Evolutionary conservation across 2,113 vertebrate species (phyloP), one percentile per base, ranked within the genome.

Genomic region (Nymphicus hollandicus): DNA sequence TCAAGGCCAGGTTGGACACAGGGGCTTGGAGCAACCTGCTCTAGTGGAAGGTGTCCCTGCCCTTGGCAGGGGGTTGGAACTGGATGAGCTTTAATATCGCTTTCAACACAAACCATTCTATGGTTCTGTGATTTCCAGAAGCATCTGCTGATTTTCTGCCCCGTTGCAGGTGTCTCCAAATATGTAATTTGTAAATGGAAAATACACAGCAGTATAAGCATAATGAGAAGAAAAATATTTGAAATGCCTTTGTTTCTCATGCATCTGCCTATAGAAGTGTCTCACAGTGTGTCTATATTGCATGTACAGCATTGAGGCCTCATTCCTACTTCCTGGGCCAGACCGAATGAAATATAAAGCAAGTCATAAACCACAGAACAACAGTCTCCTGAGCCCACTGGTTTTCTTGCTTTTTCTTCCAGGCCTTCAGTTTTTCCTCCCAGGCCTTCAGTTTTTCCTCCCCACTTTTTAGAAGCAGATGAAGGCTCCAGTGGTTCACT

Each of bases 221-320:
- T 18, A 44, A 73, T 23, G 41, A 76, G 68, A 72, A 69, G 39
- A 37, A 58, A 77, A 43, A 19, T 1, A 31, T 31, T 44, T 41
- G 13, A 77, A 92, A 84, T 11, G 8, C 10, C 17, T 81, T 28
- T 43, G 28, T 50, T 61, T 52, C 49, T 86, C 31, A 0, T 31
- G 11, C 7, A 0, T 65, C 31, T 76, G 70, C 44, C 56, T 20
- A 0, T 31, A 1, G 22, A 7, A 55, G 33, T 49, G 17, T 44
- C 49, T 77, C 10, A 13, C 73, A 50, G 55, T 43, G 19, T 46
- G 55, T 35, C 25, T 43, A 0, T 61, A 9, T 29, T 49, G 13
- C 10, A 7, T 7, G n/a, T 47, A 8, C 39, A 76, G 23, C 39
- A 29, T 0, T 7, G 43, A 43, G 52, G 39, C 27, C 70, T 46